Evolutionary conservation across 35 echinoderm and acorn worm genomes (phyloP).

Genomic region (Patiria miniata): DNA sequence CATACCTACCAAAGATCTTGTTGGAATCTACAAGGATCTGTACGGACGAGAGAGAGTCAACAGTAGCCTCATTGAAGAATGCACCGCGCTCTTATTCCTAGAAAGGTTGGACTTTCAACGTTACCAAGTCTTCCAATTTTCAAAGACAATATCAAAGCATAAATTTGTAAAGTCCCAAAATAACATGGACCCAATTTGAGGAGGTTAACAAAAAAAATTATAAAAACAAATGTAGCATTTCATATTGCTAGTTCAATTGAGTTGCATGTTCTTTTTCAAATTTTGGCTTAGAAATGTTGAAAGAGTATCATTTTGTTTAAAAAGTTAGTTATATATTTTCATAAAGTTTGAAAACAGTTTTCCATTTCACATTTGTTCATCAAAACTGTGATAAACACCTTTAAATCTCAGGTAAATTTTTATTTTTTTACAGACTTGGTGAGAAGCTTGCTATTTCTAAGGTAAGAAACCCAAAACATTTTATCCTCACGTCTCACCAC

Average conservation of each 20-base stretch:
- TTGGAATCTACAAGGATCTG: conserved; percentile 55
- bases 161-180: too few relatives aligned
- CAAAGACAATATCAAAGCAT: too few relatives aligned
- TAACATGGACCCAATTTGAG: too few relatives aligned
- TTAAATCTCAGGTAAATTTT: too few relatives aligned
- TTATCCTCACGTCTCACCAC: not conserved
- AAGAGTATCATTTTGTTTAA: too few relatives aligned
- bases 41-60: conserved; percentile 45
- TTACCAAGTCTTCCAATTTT: too few relatives aligned
- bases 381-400: too few relatives aligned
- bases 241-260: not conserved
- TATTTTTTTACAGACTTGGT: conserved; percentile 61
- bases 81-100: conserved; percentile 59
- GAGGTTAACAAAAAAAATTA: not conserved
- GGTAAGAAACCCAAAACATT: conserved; percentile 6
- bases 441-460: conserved; percentile 66
- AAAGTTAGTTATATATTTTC: too few relatives aligned
- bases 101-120: conserved; percentile 37
- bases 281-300: too few relatives aligned
- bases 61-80: conserved; percentile 54
- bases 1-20: conserved; percentile 59
- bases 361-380: too few relatives aligned
- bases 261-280: not conserved
- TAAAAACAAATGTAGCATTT: not conserved
- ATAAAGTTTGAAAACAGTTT: too few relatives aligned